Conservation (phyloP, 2,888 invertebrate genomes). For the Muscina levida region DNA sequence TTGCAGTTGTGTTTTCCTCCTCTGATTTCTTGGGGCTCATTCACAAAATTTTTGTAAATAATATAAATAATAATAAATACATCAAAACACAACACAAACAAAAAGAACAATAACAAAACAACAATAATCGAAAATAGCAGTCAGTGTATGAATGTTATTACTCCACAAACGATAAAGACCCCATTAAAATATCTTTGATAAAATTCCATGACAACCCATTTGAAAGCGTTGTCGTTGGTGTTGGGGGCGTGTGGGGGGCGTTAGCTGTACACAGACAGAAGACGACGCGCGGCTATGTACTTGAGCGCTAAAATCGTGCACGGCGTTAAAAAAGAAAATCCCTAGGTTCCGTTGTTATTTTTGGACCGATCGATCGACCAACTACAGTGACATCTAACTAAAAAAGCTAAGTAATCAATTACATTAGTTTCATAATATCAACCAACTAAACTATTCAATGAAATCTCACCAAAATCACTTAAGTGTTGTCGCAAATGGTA, state of each 20-base stretch:
- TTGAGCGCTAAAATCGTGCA: too few relatives aligned
- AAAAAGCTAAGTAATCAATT: constrained; percentile 46
- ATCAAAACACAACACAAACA: constrained; percentile 27
- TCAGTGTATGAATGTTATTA: not conserved
- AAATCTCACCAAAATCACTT: constrained; percentile 41
- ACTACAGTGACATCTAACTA: constrained; percentile 11
- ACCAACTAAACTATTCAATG: not conserved
- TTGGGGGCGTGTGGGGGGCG: too few relatives aligned
- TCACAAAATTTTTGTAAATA: constrained; percentile 28
- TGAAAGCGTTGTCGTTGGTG: not conserved
- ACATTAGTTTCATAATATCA: constrained; percentile 44
- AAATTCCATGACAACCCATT: constrained; percentile 54
- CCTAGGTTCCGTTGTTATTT: constrained; percentile 21
- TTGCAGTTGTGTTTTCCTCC: not conserved
- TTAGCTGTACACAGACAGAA: too few relatives aligned
- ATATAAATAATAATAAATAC: constrained; percentile 45
- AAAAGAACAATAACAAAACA: constrained; percentile 15
- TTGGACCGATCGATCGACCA: too few relatives aligned
- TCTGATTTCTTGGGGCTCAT: too few relatives aligned
- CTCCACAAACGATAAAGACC: constrained; percentile 54
- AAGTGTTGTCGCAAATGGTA: constrained; percentile 28
- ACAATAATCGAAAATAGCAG: too few relatives aligned
- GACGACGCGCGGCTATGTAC: too few relatives aligned
- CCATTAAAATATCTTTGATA: constrained; percentile 62
- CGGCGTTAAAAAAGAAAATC: too few relatives aligned